Evolutionary conservation across 2,888 invertebrate species (phyloP), one percentile per base, ranked within the genome.

Genomic region (Hypena proboscidalis): DNA sequence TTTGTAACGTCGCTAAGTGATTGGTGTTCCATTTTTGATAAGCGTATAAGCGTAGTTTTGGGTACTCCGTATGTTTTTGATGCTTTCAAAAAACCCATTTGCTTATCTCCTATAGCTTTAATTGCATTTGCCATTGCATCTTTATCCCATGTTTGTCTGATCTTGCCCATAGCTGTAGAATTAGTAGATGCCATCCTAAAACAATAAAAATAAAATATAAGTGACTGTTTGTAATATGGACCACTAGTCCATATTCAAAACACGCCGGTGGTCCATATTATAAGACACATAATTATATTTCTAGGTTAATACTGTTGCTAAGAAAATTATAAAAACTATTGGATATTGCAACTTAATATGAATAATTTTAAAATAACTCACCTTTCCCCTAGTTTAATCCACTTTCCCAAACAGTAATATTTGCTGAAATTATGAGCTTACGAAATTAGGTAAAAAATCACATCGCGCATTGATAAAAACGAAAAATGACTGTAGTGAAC

Each of bases 51-150:
- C 6, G 45, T 50, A 9, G 45, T 45, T 45, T 42, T 41, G 15
- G 38, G 45, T 10, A 50, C 50, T 21, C 37, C 21, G 19, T 19
- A 51, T 2, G 27, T 27, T 45, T 45, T 47, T 0, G 47, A 44
- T 5, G 47, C 52, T 38, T 52, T 47, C 22, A 52, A 30, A 27
- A 26, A 47, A 4, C 52, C 47, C 40, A 52, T 52, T 44, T 37
- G 32, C 17, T 47, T 42, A 30, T 44, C 45, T 27, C 23, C 20
- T 2, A 52, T 22, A 25, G 37, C 11, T 34, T 34, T 35, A 30
- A 42, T 31, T 42, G 42, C 19, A 35, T 31, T 30, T 17, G 30
- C 42, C 41, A 41, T 35, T 41, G 30, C 34, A 34, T 41, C 22
- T 41, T 41, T 34, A 35, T 34, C 34, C 35, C 34, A 41, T 35